Percentiles rank a stretch among this genome's conserved stretches.
phyloP scores from a whole-genome alignment of 2,888 invertebrate genomes.

The Caenorhabditis becei region DNA sequence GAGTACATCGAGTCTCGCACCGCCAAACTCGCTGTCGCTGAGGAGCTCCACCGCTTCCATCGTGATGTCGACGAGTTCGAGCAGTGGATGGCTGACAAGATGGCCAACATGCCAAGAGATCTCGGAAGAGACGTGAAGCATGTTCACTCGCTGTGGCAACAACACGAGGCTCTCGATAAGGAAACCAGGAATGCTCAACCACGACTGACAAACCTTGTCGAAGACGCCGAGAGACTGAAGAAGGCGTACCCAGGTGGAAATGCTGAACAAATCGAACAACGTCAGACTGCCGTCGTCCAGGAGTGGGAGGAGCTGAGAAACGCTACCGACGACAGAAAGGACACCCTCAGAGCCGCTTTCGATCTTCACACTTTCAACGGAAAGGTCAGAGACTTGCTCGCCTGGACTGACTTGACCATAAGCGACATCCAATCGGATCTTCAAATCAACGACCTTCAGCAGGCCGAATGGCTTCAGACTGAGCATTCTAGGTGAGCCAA shows the following conservation, averaged over 20 bases:
- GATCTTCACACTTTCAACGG: conserved; percentile 87
- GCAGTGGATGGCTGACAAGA: conserved; percentile 86
- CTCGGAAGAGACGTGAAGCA: conserved; percentile 89
- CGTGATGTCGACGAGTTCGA: conserved; percentile 84
- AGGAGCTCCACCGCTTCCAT: conserved; percentile 97
- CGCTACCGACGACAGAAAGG: conserved; percentile 88
- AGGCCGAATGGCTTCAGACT: conserved; percentile 85
- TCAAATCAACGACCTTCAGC: conserved; percentile 86
- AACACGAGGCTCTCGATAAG: conserved; percentile 94
- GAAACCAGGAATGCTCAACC: conserved; percentile 94
- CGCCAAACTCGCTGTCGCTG: conserved; percentile 92
- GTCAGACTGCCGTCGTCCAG: conserved; percentile 90
- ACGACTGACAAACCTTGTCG: conserved; percentile 87
- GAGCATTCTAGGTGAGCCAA: conserved; percentile 85
- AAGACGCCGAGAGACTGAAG: conserved; percentile 92
- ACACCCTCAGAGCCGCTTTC: conserved; percentile 90
- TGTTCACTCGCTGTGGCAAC: conserved; percentile 89
- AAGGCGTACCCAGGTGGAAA: conserved; percentile 85
- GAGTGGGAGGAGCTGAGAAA: conserved; percentile 92
- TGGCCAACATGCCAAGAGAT: conserved; percentile 89
- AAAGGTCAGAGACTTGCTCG: conserved; percentile 90
- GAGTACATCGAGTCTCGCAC: conserved; percentile 92
- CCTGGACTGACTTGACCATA: conserved; percentile 90
- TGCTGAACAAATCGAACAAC: conserved; percentile 91
- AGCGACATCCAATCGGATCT: conserved; percentile 89